A percentile compares a stretch with the other conserved stretches of the same genome.
These are phyloP conservation scores for Argynnis bischoffii DNA, from an alignment of 2,888 invertebrate species.

Conservation along the genomic window DNA sequence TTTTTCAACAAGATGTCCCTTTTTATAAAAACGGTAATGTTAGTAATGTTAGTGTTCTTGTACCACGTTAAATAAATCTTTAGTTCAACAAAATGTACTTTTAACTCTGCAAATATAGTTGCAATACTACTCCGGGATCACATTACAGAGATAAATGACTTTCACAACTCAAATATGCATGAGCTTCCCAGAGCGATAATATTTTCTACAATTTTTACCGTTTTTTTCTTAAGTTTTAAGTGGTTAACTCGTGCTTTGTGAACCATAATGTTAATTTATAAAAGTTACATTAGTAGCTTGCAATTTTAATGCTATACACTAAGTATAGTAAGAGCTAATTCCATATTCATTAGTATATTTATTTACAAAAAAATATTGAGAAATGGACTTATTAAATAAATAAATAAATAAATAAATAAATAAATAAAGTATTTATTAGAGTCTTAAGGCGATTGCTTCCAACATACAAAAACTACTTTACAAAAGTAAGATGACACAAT, in stretches of 20 bases:
- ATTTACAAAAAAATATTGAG: background rate
- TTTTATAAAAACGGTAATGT: too few species aligned
- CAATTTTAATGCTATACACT: too few species aligned
- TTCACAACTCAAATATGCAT: conserved; percentile 24
- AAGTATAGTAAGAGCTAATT: too few species aligned
- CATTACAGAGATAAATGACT: conserved; percentile 29
- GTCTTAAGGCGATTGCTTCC: too few species aligned
- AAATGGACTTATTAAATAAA: background rate
- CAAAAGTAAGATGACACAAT: too few species aligned
- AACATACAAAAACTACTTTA: too few species aligned
- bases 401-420: too few species aligned
- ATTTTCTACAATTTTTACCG: conserved; percentile 7
- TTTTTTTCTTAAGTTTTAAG: conserved; percentile 8
- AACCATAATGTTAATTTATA: background rate
- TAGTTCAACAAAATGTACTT: background rate
- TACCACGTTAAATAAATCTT: background rate
- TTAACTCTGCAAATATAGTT: conserved; percentile 1
- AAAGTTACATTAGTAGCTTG: background rate
- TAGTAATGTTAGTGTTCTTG: too few species aligned
- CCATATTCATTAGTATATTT: background rate
- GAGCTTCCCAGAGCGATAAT: conserved; percentile 21
- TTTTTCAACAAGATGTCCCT: too few species aligned
- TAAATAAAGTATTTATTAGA: too few species aligned
- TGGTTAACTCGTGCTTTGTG: background rate
- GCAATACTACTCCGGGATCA: conserved; percentile 14